Percentiles rank a stretch among this genome's conserved stretches.
Evolutionary conservation across 2,113 vertebrate species (phyloP).

Genomic region (Thalassarche chlororhynchos): DNA sequence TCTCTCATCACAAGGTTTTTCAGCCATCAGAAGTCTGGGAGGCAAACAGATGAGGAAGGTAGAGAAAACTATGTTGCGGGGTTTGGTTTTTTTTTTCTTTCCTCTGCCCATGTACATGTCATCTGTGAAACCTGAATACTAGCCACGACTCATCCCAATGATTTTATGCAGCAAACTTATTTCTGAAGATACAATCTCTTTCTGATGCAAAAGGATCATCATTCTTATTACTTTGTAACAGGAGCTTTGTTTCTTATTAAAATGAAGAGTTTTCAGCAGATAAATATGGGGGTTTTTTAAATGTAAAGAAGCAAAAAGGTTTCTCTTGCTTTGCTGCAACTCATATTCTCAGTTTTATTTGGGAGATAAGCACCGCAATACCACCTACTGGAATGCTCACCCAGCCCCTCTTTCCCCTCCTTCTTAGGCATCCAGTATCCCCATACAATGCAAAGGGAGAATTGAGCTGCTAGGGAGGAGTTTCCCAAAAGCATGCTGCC

Average conservation of each 20-base stretch:
- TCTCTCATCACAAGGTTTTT: neutral
- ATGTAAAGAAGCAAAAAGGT: neutral
- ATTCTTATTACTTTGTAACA: neutral
- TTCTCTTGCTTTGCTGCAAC: neutral
- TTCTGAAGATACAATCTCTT: neutral
- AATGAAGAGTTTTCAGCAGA: neutral
- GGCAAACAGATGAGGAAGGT: neutral
- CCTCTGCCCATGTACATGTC: neutral
- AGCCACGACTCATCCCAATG: neutral
- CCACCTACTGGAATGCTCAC: neutral
- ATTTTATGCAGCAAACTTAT: neutral
- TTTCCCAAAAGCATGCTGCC: neutral
- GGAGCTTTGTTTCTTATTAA: neutral
- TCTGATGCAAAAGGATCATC: neutral
- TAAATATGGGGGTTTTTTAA: rapidly evolving
- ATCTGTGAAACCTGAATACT: neutral
- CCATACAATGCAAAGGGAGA: neutral
- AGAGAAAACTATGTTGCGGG: neutral
- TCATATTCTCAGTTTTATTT: neutral
- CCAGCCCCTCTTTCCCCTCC: neutral
- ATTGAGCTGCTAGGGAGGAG: neutral
- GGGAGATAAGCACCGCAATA: neutral
- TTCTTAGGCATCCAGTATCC: neutral
- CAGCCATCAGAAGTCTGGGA: neutral
- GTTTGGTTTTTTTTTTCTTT: neutral